These are phyloP conservation scores for Miniopterus natalensis DNA, from an alignment of 2,113 vertebrate species.

Conservation along the genomic window DNA sequence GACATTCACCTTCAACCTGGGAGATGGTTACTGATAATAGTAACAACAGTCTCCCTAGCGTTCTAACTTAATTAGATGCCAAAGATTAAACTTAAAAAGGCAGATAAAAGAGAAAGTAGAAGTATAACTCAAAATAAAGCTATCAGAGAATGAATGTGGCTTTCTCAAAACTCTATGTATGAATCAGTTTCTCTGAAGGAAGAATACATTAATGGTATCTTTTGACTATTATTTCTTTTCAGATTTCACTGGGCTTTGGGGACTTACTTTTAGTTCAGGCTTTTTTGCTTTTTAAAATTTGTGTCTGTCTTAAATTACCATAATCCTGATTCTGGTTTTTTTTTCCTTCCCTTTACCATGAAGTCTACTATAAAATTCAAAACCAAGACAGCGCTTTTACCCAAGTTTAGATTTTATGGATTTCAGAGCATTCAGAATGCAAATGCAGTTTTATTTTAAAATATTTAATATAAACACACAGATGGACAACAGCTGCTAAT, in stretches of 20 bases:
- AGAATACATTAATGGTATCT: background rate
- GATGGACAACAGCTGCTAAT: constrained; percentile 76
- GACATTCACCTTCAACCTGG: constrained; percentile 34
- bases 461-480: constrained; percentile 80
- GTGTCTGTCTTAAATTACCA: constrained; percentile 52
- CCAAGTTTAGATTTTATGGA: constrained; percentile 67
- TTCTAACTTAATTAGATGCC: constrained; percentile 26
- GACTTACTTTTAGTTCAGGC: background rate
- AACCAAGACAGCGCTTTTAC: constrained; percentile 57
- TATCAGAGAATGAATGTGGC: background rate
- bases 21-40: background rate
- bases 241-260: background rate
- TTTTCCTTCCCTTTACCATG: background rate
- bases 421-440: constrained; percentile 70
- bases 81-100: constrained; percentile 8
- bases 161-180: constrained; percentile 27
- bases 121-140: constrained; percentile 21
- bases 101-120: constrained; percentile 29
- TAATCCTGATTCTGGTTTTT: constrained; percentile 6
- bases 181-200: constrained; percentile 28
- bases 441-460: constrained; percentile 78
- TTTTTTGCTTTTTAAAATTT: constrained; percentile 49
- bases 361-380: constrained; percentile 61
- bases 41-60: background rate
- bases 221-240: background rate